A percentile compares a stretch with the other conserved stretches of the same genome.
Conservation (phyloP, 2,797 vertebrate genomes). For the Protosalanx chinensis region DNA sequence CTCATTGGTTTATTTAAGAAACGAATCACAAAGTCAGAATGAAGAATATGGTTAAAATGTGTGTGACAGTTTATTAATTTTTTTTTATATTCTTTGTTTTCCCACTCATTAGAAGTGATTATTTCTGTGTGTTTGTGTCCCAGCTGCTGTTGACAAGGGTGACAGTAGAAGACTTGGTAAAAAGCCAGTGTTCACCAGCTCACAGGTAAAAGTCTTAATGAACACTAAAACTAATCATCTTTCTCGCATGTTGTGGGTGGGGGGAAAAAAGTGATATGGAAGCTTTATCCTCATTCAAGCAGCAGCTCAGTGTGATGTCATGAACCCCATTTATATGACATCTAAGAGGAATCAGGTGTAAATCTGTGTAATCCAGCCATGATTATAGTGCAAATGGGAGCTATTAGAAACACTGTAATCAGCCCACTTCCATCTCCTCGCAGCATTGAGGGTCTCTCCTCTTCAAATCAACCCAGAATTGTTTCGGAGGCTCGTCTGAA, state of each 20-base stretch:
- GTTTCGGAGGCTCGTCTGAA: slow-evolving; percentile 31
- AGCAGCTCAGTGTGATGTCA: slow-evolving; percentile 7
- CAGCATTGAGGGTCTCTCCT: slow-evolving; percentile 25
- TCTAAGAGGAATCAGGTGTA: not conserved
- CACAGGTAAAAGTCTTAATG: slow-evolving; percentile 77
- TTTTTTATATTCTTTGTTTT: not conserved
- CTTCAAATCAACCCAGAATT: slow-evolving; percentile 29
- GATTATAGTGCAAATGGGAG: slow-evolving; percentile 22
- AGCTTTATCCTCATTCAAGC: not conserved
- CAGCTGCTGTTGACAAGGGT: slow-evolving; percentile 93
- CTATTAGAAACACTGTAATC: slow-evolving; percentile 35
- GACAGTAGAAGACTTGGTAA: slow-evolving; percentile 87
- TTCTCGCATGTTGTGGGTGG: not conserved
- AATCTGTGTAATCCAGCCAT: slow-evolving; percentile 19
- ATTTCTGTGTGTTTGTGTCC: slow-evolving; percentile 22
- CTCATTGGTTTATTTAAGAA: not conserved
- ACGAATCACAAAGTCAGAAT: not conserved
- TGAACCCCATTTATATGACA: slow-evolving; percentile 1
- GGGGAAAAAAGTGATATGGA: not conserved
- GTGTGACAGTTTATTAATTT: not conserved
- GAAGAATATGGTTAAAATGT: not conserved
- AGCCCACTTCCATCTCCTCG: slow-evolving; percentile 29
- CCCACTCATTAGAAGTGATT: slow-evolving; percentile 2
- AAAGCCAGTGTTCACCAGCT: slow-evolving; percentile 89
- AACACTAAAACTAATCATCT: not conserved